A percentile compares a stretch with the other conserved stretches of the same genome.
phyloP scores from a whole-genome alignment of 2,888 invertebrate species.

The Eretmocerus hayati region DNA sequence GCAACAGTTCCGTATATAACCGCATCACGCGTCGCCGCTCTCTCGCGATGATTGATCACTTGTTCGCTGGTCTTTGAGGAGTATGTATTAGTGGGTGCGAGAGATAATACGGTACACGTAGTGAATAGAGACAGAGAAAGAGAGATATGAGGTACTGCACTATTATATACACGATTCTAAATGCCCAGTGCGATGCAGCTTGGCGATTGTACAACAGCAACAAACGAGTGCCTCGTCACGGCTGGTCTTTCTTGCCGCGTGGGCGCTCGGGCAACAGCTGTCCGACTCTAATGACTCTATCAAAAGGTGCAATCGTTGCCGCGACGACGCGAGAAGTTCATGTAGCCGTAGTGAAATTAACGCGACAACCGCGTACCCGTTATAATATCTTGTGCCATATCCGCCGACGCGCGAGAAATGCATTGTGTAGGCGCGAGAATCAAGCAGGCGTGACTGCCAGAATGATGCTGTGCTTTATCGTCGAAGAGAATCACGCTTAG shows the following conservation, averaged over 20 bases:
- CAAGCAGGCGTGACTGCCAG: background rate
- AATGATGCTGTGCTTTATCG: background rate
- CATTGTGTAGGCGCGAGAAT: background rate
- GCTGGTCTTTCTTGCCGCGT: background rate
- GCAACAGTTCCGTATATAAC: too few species aligned
- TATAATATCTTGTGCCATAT: background rate
- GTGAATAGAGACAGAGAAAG: too few species aligned
- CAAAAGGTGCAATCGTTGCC: constrained; percentile 1
- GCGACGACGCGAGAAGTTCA: background rate
- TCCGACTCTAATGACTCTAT: constrained; percentile 1
- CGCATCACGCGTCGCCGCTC: too few species aligned
- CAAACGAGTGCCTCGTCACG: background rate
- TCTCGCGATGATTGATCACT: too few species aligned
- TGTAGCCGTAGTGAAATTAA: background rate
- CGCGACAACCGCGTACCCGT: background rate
- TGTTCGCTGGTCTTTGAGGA: too few species aligned
- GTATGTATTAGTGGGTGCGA: too few species aligned
- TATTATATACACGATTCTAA: too few species aligned
- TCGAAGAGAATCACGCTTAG: too few species aligned
- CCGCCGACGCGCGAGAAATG: background rate
- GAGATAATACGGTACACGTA: too few species aligned
- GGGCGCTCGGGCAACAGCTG: background rate
- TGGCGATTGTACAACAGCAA: too few species aligned
- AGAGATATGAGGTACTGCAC: too few species aligned
- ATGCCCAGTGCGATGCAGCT: too few species aligned